These are phyloP conservation scores for Galleria mellonella DNA, from an alignment of 1,140 invertebrate species.

Conservation along the genomic window DNA sequence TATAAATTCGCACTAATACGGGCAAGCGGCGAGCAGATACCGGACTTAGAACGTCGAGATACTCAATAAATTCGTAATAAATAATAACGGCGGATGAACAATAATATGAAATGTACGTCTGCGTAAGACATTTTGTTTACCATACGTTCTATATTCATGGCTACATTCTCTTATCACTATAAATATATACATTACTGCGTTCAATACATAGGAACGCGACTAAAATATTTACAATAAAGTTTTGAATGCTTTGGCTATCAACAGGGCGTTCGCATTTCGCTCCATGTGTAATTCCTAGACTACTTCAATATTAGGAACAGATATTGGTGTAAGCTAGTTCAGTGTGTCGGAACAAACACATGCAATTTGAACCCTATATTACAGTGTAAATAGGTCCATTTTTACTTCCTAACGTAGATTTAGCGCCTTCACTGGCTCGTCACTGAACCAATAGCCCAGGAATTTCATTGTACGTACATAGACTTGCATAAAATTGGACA, in stretches of 20 bases:
- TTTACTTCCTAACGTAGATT: neutral
- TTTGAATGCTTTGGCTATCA: slow-evolving; percentile 66
- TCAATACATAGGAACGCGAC: slow-evolving; percentile 29
- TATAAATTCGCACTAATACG: too few species aligned
- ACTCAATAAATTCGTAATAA: slow-evolving; percentile 1
- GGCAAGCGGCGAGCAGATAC: too few species aligned
- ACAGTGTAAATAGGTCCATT: neutral
- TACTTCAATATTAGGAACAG: slow-evolving; percentile 49
- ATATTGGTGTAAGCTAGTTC: slow-evolving; percentile 34
- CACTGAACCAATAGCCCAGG: neutral
- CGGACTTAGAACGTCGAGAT: neutral
- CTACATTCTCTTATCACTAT: slow-evolving; percentile 37
- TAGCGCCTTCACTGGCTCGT: too few species aligned
- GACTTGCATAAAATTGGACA: too few species aligned
- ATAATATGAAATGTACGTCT: slow-evolving; percentile 5
- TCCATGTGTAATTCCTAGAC: slow-evolving; percentile 26
- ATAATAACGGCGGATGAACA: slow-evolving; percentile 12
- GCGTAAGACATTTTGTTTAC: neutral
- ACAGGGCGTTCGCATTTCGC: slow-evolving; percentile 41
- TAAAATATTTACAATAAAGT: slow-evolving; percentile 64
- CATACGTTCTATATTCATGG: slow-evolving; percentile 17
- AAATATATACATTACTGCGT: slow-evolving; percentile 32
- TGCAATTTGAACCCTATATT: slow-evolving; percentile 18
- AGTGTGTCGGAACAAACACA: slow-evolving; percentile 22
- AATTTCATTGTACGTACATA: slow-evolving; percentile 1